Percentiles rank a stretch among this genome's conserved stretches.
These are phyloP conservation scores for Amphipoea lucens DNA, from an alignment of 2,888 invertebrate genomes.

Conservation along the genomic window DNA sequence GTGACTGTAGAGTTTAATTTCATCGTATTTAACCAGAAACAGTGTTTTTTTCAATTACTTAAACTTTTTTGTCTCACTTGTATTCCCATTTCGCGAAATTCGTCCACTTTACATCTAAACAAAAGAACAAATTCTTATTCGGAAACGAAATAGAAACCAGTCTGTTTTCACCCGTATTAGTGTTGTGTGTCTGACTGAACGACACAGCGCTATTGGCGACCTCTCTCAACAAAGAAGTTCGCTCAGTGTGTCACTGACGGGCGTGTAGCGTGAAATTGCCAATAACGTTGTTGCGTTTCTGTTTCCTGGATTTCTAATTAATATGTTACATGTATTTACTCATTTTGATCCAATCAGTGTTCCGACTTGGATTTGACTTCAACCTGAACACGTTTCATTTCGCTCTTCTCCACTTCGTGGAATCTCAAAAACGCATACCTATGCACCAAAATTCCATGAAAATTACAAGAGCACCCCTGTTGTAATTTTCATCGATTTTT, in stretches of 20 bases:
- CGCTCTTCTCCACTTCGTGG: neutral
- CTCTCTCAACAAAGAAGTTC: neutral
- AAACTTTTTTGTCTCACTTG: too few relatives aligned
- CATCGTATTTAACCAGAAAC: neutral
- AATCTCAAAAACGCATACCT: neutral
- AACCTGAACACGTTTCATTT: too few relatives aligned
- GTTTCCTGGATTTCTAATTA: conserved; percentile 3
- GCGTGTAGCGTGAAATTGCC: neutral
- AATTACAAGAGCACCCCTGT: neutral
- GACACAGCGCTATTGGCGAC: neutral
- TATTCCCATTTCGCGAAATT: neutral
- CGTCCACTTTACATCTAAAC: neutral
- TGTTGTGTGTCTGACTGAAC: conserved; percentile 15
- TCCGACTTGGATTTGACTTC: neutral
- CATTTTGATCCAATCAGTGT: neutral
- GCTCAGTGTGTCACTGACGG: conserved; percentile 4
- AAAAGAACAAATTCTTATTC: conserved; percentile 7
- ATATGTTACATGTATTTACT: too few relatives aligned
- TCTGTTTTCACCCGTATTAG: conserved; percentile 25
- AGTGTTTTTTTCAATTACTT: too few relatives aligned
- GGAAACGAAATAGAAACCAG: conserved; percentile 39
- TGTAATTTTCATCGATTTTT: neutral
- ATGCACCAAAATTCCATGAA: neutral
- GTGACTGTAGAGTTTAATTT: neutral
- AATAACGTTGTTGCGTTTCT: conserved; percentile 5